These are phyloP conservation scores for Agrotis ipsilon DNA, from an alignment of 2,888 invertebrate species.

Conservation along the genomic window DNA sequence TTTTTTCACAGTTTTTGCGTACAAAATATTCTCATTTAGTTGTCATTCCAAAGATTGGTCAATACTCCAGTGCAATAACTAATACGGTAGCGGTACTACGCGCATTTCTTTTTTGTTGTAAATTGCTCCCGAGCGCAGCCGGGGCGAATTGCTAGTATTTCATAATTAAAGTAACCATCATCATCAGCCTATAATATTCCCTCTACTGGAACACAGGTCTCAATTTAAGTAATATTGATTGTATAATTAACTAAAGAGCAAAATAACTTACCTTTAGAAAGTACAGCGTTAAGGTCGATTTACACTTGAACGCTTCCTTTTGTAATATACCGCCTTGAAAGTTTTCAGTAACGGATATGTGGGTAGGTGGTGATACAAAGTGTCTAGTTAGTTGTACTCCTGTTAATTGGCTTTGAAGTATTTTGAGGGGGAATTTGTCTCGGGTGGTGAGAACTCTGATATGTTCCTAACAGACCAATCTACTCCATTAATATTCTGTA, in stretches of 20 bases:
- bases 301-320: constrained; percentile 26
- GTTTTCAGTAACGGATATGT: constrained; percentile 32
- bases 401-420: constrained; percentile 9
- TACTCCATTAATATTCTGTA: not conserved
- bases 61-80: too few relatives aligned
- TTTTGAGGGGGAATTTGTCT: constrained; percentile 13
- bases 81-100: too few relatives aligned
- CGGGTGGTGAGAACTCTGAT: not conserved
- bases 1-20: too few relatives aligned
- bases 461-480: not conserved
- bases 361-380: constrained; percentile 16
- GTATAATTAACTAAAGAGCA: not conserved
- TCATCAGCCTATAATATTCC: too few relatives aligned
- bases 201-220: too few relatives aligned
- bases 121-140: too few relatives aligned
- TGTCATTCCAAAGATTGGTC: too few relatives aligned
- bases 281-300: not conserved
- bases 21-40: too few relatives aligned
- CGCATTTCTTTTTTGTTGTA: too few relatives aligned
- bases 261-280: not conserved
- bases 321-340: constrained; percentile 22
- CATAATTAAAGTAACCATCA: too few relatives aligned
- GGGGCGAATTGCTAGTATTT: too few relatives aligned
- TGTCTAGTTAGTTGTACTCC: not conserved
- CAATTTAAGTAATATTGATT: too few relatives aligned